phyloP scores from a whole-genome alignment of 2,113 vertebrate genomes.

The Prionailurus bengalensis region DNA sequence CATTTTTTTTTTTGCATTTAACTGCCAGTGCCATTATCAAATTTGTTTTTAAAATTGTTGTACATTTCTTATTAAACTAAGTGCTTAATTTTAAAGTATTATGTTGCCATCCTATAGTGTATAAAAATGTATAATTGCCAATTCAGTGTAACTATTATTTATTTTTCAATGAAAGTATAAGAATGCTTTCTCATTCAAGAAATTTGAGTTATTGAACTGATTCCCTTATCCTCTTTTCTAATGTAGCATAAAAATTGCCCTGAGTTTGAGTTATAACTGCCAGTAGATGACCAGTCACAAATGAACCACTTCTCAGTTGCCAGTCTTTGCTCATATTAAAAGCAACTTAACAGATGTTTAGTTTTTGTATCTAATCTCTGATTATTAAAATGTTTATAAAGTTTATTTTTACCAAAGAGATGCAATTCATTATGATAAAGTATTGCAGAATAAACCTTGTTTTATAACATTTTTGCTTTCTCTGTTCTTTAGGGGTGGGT shows the following conservation, averaged over 20 bases:
- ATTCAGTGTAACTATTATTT: constrained; percentile 92
- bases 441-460: constrained; percentile 99
- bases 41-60: constrained; percentile 86
- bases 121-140: constrained; percentile 91
- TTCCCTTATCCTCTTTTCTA: constrained; percentile 84
- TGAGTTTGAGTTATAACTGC: constrained; percentile 88
- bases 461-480: constrained; percentile 91
- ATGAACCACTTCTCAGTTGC: constrained; percentile 84
- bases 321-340: constrained; percentile 86
- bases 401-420: constrained; percentile 99
- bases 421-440: constrained; percentile 99
- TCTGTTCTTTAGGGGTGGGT: constrained; percentile 3
- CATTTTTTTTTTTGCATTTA: constrained; percentile 86
- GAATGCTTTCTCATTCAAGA: constrained; percentile 88
- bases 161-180: constrained; percentile 89
- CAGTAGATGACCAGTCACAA: constrained; percentile 84
- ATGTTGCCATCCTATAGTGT: constrained; percentile 90
- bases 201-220: constrained; percentile 84
- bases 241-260: constrained; percentile 86
- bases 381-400: constrained; percentile 99
- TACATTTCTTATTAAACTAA: constrained; percentile 88
- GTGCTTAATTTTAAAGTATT: constrained; percentile 91
- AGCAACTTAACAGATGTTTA: constrained; percentile 93
- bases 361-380: constrained; percentile 99
- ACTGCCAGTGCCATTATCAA: constrained; percentile 91